Evolutionary conservation across 2,888 invertebrate species (phyloP).

Genomic region (Spialia ferax): DNA sequence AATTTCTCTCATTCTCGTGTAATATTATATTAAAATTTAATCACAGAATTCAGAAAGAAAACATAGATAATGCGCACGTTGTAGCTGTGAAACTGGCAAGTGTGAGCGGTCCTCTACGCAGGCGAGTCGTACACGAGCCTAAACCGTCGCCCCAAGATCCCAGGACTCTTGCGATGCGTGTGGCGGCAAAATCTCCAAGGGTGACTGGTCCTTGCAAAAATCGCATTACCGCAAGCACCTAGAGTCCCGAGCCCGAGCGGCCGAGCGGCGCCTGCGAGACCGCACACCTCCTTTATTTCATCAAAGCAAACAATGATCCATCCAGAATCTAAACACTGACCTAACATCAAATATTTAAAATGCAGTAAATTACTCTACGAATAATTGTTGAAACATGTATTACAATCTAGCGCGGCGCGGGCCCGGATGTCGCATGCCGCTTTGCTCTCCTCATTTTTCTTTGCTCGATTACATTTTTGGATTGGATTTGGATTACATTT

Average conservation of each 20-base stretch:
- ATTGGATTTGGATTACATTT: slow-evolving; percentile 11
- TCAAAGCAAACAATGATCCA: slow-evolving; percentile 34
- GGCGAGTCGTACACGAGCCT: background rate
- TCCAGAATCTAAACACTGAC: slow-evolving; percentile 37
- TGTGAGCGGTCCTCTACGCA: background rate
- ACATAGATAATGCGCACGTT: slow-evolving; percentile 8
- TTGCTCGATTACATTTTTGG: background rate
- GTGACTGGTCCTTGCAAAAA: slow-evolving; percentile 24
- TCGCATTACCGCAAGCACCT: background rate
- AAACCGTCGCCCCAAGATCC: background rate
- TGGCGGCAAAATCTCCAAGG: slow-evolving; percentile 11
- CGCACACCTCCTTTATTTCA: slow-evolving; percentile 9
- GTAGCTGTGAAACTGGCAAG: slow-evolving; percentile 11
- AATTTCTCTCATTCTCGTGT: slow-evolving; percentile 33
- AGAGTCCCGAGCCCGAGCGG: background rate
- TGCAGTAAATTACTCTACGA: slow-evolving; percentile 28
- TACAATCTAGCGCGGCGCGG: slow-evolving; percentile 11
- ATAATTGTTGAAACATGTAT: slow-evolving; percentile 9
- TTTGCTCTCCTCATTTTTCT: slow-evolving; percentile 9
- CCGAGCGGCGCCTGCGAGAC: background rate
- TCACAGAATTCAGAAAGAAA: slow-evolving; percentile 8
- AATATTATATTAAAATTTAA: slow-evolving; percentile 20
- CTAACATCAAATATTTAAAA: slow-evolving; percentile 39
- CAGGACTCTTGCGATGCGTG: background rate
- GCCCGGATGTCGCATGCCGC: slow-evolving; percentile 4